These are phyloP conservation scores for Leptestheria dahalacensis DNA, from an alignment of 1,140 invertebrate species.

Conservation along the genomic window DNA sequence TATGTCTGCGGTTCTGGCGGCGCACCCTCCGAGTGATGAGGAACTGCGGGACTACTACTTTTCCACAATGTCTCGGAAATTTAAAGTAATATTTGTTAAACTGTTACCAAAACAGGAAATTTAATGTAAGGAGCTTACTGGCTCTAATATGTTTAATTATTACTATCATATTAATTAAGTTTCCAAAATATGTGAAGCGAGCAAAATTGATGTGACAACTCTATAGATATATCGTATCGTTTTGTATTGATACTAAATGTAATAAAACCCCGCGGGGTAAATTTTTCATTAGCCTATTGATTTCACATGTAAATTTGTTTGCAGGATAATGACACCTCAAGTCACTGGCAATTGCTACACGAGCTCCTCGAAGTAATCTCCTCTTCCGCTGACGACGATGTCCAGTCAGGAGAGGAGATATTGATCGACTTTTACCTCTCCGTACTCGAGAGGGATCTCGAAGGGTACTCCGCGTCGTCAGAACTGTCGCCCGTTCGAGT, in stretches of 20 bases:
- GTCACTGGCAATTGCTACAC: no score
- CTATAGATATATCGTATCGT: no score
- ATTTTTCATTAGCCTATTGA: no score
- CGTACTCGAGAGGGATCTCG: neutral
- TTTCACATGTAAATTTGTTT: no score
- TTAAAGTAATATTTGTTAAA: neutral
- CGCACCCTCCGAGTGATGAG: neutral
- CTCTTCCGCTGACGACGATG: no score
- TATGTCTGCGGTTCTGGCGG: neutral
- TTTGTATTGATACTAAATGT: no score
- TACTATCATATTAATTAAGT: neutral
- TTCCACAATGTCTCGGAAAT: neutral
- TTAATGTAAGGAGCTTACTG: neutral
- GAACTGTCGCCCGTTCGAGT: neutral
- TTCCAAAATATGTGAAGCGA: no score
- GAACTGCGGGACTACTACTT: neutral
- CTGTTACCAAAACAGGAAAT: neutral
- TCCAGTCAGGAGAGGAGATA: neutral
- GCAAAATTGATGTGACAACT: no score
- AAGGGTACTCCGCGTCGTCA: neutral
- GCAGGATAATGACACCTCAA: no score
- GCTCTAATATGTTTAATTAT: neutral
- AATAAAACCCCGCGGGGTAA: no score
- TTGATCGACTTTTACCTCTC: neutral
- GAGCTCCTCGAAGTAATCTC: no score